Evolutionary conservation across 2,888 invertebrate species (phyloP), one percentile per base, ranked within the genome.

Genomic region (Minunthozetes semirufus): DNA sequence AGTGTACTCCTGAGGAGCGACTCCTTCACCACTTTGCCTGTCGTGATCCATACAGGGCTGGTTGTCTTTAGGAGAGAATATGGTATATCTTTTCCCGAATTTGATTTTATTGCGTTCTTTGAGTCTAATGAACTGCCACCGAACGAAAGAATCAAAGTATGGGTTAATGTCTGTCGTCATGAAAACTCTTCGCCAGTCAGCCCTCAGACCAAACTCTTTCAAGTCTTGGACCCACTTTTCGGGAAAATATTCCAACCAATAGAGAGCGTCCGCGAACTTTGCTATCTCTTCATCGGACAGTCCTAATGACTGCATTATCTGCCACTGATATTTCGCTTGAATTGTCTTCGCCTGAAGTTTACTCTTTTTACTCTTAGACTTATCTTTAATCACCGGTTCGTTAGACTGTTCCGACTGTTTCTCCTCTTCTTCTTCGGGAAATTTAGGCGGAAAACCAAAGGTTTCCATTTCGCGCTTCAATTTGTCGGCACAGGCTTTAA

Each of bases 21-120:
- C 97, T 68, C 97, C 98, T 83, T 99, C 99, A 0, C 99, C 99
- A 1, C 89, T 86, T 56, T 93, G 89, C 80, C 99, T 88, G 83
- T 99, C 99, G 82, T 99, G 99, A 83, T 99, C 99, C 99, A 99
- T 99, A 82, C 99, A 99, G 0, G 99, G 98, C 82, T 99, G 99
- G 11, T 90, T 90, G 84, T 99, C 99, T 81, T 91, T 88, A 0
- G 97, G 95, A 0, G 97, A 98, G 84, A 88, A 99, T 78, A 99
- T 91, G 0, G 97, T 95, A 82, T 97, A 92, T 76, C 99, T 87
- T 85, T 99, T 99, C 22, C 99, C 99, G 85, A 93, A 99, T 85
- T 93, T 89, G 38, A 99, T 89, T 84, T 95, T 96, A 77, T 93
- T 92, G 68, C 89, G 87, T 76, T 89, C 89, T 89, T 83, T 93